Evolutionary conservation across 2,113 vertebrate genomes (phyloP), one percentile per base, ranked within the genome.

Genomic region (Myocastor coypus): DNA sequence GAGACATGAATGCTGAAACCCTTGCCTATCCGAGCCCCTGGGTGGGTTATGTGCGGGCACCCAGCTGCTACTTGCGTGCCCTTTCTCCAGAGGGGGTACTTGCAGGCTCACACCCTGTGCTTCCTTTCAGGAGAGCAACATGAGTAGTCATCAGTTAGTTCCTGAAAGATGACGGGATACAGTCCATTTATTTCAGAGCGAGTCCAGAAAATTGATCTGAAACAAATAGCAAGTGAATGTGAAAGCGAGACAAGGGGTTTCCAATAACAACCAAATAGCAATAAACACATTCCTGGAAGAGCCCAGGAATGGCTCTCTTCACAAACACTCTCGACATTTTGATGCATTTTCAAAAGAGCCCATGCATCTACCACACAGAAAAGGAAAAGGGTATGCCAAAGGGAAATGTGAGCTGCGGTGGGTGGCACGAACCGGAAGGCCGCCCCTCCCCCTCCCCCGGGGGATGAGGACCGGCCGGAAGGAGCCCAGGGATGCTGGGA

Each of bases 1-100:
- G 59, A 97, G 95, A 69, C 93, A 83, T 97, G 98, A 97, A 34
- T 91, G 75, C 52, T 89, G 83, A 87, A 96, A 94, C 94, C 86
- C 34, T 88, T 59, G 7, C 59, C 32, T 94, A 92, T 73, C 92
- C 91, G 96, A 97, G 86, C 91, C 42, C 55, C 73, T 75, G 52
- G 75, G 32, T 77, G 93, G 7, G 7, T 86, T 95, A 94, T 55
- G 73, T 84, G 96, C 96, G 92, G 97, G 84, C 63, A 94, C 96
- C 78, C 78, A 71, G 68, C 40, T 95, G 59, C 85, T 73, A 89
- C 87, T 94, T 89, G 83, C 81, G 86, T 89, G 61, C 92, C 81
- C 42, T 81, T 86, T 77, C 84, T 88, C 90, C 50, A 50, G 86
- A 95, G 73, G 66, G 89, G 82, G 34, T 83, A 84, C 91, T 95